A percentile compares a stretch with the other conserved stretches of the same genome.
phyloP scores from a whole-genome alignment of 1,140 invertebrate genomes.

The Amphibalanus amphitrite region DNA sequence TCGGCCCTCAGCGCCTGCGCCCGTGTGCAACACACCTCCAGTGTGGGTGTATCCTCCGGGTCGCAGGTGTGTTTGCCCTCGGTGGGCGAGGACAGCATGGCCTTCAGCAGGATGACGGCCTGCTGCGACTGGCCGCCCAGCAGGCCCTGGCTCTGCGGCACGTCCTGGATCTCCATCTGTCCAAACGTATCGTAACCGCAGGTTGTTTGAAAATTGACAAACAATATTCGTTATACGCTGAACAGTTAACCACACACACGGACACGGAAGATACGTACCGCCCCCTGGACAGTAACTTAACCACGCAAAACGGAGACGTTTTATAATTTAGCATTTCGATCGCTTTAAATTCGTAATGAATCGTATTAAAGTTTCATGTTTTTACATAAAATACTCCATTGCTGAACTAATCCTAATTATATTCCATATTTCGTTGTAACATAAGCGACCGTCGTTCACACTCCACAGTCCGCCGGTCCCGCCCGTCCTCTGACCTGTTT shows the following conservation, averaged over 20 bases:
- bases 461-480: no score
- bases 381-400: neutral
- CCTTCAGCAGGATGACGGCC: conserved; percentile 56
- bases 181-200: no score
- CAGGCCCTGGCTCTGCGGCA: conserved; percentile 64
- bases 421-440: no score
- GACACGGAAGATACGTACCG: neutral
- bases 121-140: conserved; percentile 55
- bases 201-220: no score
- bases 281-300: neutral
- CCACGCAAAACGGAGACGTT: no score
- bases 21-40: conserved; percentile 77
- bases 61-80: conserved; percentile 52
- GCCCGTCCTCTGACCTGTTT: conserved; percentile 72
- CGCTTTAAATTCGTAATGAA: no score
- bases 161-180: conserved; percentile 80
- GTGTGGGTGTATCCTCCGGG: conserved; percentile 25
- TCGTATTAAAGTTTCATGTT: neutral
- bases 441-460: no score
- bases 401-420: neutral
- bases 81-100: conserved; percentile 60
- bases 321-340: no score
- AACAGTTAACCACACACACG: neutral
- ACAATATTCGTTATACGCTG: no score
- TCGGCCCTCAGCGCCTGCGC: conserved; percentile 40